Base-by-base conservation (phyloP, 1,140 invertebrate species). In the Gonatopus flavifemur region DNA sequence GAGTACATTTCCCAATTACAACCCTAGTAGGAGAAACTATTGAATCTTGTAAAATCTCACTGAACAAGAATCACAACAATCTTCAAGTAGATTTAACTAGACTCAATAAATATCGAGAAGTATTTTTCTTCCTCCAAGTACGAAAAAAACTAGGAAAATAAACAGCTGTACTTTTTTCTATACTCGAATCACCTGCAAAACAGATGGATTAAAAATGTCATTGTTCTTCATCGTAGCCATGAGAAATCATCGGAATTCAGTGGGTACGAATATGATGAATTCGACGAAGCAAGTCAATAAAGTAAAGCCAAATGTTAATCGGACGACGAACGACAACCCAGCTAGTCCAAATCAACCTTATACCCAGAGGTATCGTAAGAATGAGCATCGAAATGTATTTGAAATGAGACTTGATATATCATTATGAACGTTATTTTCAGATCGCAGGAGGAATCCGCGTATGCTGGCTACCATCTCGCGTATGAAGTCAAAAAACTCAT, bases 401-500 rank as follows among this genome's bases (percentile, higher is more conserved):
- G n/a, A n/a, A n/a, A n/a, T n/a, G n/a, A n/a, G n/a, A n/a, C n/a
- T n/a, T n/a, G n/a, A n/a, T n/a, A n/a, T n/a, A n/a, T n/a, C n/a
- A n/a, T n/a, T n/a, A n/a, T n/a, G n/a, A n/a, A n/a, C 74, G n/a
- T 83, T 74, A 81, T 86, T 86, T 80, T 15, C 84, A 88, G 88
- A 85, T 86, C 86, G 82, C 82, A 87, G 83, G 92, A 94, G 82
- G 88, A 90, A 82, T 87, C 88, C 79, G 86, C 88, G 83, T 91
- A 93, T 84, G 88, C 92, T 84, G 92, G 91, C 82, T 95, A 95
- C 87, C 93, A 96, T 86, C 91, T 96, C 83, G 92, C 93, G 85
- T 96, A 96, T 86, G 93, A 96, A 94, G 93, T 96, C 83, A 96
- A 96, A 92, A 96, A 96, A 85, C 91, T 96, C 86, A 96, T 96